Percentiles rank a stretch among this genome's conserved stretches.
These are phyloP conservation scores for Austrofundulus limnaeus DNA, from an alignment of 2,113 vertebrate species.

Conservation along the genomic window DNA sequence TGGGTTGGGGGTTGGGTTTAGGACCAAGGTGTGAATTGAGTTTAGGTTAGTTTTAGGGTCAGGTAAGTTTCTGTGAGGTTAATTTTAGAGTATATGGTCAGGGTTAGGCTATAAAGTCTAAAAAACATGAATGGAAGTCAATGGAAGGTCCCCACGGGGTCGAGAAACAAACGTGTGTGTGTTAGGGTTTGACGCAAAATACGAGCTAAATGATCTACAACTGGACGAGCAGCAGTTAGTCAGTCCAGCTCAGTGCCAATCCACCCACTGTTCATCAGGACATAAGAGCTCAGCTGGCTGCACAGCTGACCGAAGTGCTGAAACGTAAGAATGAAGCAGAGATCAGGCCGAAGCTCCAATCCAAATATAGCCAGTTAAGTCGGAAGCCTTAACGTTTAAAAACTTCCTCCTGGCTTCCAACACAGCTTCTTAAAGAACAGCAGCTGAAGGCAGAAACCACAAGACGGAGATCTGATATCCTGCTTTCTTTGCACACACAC, in stretches of 20 bases:
- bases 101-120: too few species aligned
- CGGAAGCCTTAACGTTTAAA: conserved; percentile 21
- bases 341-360: conserved; percentile 22
- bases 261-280: not conserved
- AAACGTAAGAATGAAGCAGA: conserved; percentile 7
- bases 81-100: too few species aligned
- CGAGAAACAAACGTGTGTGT: too few species aligned
- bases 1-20: too few species aligned
- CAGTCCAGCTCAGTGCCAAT: too few species aligned
- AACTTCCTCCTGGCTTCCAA: conserved; percentile 8
- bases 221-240: not conserved
- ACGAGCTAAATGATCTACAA: not conserved
- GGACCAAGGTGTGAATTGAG: conserved; percentile 2
- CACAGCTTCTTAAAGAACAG: conserved; percentile 23
- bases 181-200: too few species aligned
- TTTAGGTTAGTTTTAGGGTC: too few species aligned
- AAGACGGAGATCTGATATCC: conserved; percentile 54
- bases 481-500: conserved; percentile 20
- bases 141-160: too few species aligned
- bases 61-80: too few species aligned
- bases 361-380: conserved; percentile 23
- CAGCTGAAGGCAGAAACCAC: conserved; percentile 52
- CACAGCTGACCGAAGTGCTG: conserved; percentile 5
- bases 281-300: not conserved
- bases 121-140: too few species aligned